A percentile compares a stretch with the other conserved stretches of the same genome.
phyloP scores from a whole-genome alignment of 2,888 invertebrate genomes.

The Muschampia plurimacula region DNA sequence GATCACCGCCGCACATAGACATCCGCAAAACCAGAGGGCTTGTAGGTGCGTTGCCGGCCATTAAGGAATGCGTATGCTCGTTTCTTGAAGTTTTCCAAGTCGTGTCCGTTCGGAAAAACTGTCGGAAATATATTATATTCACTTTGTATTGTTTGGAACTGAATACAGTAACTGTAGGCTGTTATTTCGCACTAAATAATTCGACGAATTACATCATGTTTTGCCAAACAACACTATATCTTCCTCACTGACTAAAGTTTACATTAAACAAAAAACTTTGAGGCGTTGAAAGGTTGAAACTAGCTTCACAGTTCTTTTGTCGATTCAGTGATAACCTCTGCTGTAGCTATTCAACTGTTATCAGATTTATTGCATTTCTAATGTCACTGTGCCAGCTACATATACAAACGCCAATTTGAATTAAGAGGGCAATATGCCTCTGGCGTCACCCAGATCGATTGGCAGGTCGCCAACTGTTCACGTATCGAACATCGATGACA shows the following conservation, averaged over 20 bases:
- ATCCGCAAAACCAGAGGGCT: no score
- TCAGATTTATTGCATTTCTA: conserved; percentile 35
- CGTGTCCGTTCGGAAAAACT: no score
- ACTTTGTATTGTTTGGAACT: background rate
- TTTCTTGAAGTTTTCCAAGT: no score
- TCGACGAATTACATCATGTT: background rate
- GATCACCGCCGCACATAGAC: no score
- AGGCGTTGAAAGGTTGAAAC: background rate
- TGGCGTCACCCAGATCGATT: conserved; percentile 31
- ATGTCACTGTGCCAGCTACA: conserved; percentile 30
- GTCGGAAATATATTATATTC: no score
- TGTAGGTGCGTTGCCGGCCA: no score
- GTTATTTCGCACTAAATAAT: conserved; percentile 2
- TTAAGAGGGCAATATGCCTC: conserved; percentile 23
- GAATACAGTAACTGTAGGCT: background rate
- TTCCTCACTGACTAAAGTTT: background rate
- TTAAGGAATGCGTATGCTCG: no score
- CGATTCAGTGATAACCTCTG: conserved; percentile 15
- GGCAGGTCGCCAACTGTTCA: conserved; percentile 26
- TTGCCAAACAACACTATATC: background rate
- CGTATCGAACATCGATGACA: conserved; percentile 31
- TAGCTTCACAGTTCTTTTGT: conserved; percentile 1
- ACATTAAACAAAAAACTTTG: background rate
- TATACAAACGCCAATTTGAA: conserved; percentile 33
- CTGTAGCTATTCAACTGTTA: conserved; percentile 23